Conservation (phyloP, 2,888 invertebrate species). For the Suillia variegata region DNA sequence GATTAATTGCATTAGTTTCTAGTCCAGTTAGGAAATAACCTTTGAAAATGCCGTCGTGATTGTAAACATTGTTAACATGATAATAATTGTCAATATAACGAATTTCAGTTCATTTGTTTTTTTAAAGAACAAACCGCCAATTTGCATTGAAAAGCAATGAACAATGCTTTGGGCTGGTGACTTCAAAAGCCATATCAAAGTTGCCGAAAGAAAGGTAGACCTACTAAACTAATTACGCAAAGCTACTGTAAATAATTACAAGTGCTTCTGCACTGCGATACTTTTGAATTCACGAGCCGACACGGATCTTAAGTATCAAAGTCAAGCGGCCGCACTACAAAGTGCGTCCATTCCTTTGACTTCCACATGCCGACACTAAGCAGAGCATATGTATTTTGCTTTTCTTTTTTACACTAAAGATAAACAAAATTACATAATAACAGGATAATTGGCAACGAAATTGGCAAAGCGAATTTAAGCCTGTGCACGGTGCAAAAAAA, state of each 20-base stretch:
- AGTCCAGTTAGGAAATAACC: too few species aligned
- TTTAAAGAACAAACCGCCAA: conserved; percentile 16
- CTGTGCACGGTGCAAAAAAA: too few species aligned
- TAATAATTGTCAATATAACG: background rate
- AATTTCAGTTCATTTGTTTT: too few species aligned
- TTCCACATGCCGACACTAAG: background rate
- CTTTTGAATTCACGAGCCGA: background rate
- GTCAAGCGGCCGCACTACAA: conserved; percentile 17
- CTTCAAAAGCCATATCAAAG: too few species aligned
- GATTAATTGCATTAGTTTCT: background rate
- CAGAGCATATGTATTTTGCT: conserved; percentile 18
- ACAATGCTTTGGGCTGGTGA: conserved; percentile 10
- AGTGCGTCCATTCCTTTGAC: background rate
- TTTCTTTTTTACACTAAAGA: too few species aligned
- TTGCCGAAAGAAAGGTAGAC: too few species aligned
- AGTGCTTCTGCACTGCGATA: conserved; percentile 20
- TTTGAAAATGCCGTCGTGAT: background rate
- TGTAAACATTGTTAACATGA: background rate
- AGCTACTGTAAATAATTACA: conserved; percentile 26
- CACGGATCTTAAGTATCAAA: conserved; percentile 9
- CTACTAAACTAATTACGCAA: conserved; percentile 7
- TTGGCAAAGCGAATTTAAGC: conserved; percentile 23
- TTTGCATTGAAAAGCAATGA: conserved; percentile 42
- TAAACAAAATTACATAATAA: conserved; percentile 50
- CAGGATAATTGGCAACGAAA: conserved; percentile 26